Percentiles rank a stretch among this genome's conserved stretches.
phyloP scores from a whole-genome alignment of 2,888 invertebrate species.

The Branchinecta sandiegonensis region DNA sequence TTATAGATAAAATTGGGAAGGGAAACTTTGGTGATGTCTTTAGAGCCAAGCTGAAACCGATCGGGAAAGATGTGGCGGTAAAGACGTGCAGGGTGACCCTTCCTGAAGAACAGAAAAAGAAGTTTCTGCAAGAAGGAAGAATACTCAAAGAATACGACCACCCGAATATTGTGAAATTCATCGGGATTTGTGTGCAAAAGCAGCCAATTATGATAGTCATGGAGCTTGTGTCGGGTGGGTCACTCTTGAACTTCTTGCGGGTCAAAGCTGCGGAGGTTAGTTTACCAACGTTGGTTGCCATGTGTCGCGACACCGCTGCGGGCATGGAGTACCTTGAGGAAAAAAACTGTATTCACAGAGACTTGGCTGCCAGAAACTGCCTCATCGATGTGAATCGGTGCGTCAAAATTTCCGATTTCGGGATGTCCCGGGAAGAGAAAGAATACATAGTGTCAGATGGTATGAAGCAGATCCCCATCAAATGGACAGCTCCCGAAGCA shows the following conservation, averaged over 20 bases:
- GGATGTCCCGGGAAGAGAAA: slow-evolving; percentile 93
- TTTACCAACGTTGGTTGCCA: slow-evolving; percentile 54
- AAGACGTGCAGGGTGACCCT: slow-evolving; percentile 88
- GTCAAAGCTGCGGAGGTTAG: slow-evolving; percentile 54
- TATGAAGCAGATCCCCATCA: slow-evolving; percentile 96
- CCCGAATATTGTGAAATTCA: slow-evolving; percentile 86
- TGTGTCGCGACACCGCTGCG: slow-evolving; percentile 86
- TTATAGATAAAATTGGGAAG: slow-evolving; percentile 88
- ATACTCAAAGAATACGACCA: slow-evolving; percentile 94
- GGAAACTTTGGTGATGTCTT: slow-evolving; percentile 97
- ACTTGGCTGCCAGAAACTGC: slow-evolving; percentile 88
- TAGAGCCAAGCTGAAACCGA: slow-evolving; percentile 67
- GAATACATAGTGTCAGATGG: slow-evolving; percentile 94
- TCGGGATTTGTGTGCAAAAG: slow-evolving; percentile 93
- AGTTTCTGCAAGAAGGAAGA: slow-evolving; percentile 86
- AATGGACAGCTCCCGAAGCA: slow-evolving; percentile 97
- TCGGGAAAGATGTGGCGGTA: slow-evolving; percentile 77
- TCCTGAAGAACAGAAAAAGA: slow-evolving; percentile 81
- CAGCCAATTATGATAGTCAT: slow-evolving; percentile 98
- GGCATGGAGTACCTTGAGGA: slow-evolving; percentile 92
- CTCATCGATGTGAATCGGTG: slow-evolving; percentile 67
- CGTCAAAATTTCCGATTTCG: slow-evolving; percentile 95
- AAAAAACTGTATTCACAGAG: slow-evolving; percentile 89
- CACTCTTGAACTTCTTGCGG: slow-evolving; percentile 70
- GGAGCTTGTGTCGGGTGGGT: slow-evolving; percentile 90